Base-by-base conservation (phyloP, 2,797 vertebrate species). In the Vultur gryphus region DNA sequence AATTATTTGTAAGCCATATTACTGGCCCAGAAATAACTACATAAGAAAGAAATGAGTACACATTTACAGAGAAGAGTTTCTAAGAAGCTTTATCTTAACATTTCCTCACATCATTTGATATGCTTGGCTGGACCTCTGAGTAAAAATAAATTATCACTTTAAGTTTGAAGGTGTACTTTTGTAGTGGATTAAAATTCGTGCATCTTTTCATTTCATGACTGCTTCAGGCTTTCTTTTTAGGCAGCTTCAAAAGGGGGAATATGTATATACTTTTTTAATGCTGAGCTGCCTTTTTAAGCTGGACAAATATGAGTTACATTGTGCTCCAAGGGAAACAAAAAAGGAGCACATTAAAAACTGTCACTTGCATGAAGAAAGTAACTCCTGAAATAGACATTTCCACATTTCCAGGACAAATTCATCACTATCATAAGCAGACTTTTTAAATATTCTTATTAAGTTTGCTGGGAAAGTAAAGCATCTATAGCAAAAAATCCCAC, bases 151-250 rank as follows among this genome's bases (percentile, higher is more conserved):
- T 87, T 85, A 93, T 97, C 93, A 86, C 71, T 95, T 80, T 69
- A 92, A 91, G 92, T 70, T 78, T 87, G 79, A 79, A 97, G 79
- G 65, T 88, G 44, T 95, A 82, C 86, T 94, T 92, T 90, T 44
- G 58, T 87, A 51, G 81, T 29, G 24, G 93, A 97, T 97, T 97
- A 97, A 95, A 97, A 98, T 94, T 88, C 93, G 92, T 73, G 90
- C 75, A 75, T 94, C 62, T 95, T 93, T 97, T 90, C 80, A 84
- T 75, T 91, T 94, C 83, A 59, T 90, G 77, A 88, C 49, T 86
- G 91, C 83, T 96, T 87, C 59, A 37, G 80, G 83, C 89, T 96
- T 95, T 95, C 89, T 93, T 93, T 95, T 79, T 59, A 96, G 80
- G 83, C 39, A 71, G 58, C 84, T 94, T 94, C 91, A 91, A 92